Conservation (phyloP, 2,888 invertebrate genomes). For the Drosophila rubida region DNA sequence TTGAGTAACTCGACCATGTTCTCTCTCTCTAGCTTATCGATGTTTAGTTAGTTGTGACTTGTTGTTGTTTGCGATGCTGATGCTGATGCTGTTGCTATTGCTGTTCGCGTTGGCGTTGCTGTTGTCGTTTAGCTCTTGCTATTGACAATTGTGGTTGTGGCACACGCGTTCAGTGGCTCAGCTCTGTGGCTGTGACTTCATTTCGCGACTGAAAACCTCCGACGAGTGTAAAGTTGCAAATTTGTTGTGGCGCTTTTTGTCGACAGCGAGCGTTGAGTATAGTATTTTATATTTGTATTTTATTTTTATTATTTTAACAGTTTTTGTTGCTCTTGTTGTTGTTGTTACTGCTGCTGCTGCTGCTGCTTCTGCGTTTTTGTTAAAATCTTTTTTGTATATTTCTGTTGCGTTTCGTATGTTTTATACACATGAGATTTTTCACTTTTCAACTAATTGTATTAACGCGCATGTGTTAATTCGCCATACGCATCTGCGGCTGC, state of each 20-base stretch:
- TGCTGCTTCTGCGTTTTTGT: background rate
- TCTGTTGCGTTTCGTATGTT: constrained; percentile 41
- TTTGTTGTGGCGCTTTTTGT: constrained; percentile 69
- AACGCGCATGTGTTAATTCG: constrained; percentile 75
- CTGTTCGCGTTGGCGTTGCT: constrained; percentile 1
- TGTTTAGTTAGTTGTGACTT: background rate
- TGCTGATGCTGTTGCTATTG: constrained; percentile 7
- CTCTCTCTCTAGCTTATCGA: background rate
- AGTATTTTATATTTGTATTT: constrained; percentile 3
- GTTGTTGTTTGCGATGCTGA: constrained; percentile 16
- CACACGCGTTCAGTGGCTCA: constrained; percentile 54
- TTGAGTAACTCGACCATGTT: constrained; percentile 74
- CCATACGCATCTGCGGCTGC: constrained; percentile 62
- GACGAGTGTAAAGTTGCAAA: constrained; percentile 73
- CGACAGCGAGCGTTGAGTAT: constrained; percentile 45
- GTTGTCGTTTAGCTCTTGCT: too few species aligned
- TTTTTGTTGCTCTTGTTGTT: constrained; percentile 21
- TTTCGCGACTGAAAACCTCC: constrained; percentile 75
- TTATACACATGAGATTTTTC: constrained; percentile 57
- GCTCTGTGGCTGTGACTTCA: constrained; percentile 74
- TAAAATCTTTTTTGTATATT: constrained; percentile 33
- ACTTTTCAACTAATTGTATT: constrained; percentile 78
- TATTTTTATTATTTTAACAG: constrained; percentile 45
- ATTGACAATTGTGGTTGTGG: constrained; percentile 9
- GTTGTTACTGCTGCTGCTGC: background rate